Evolutionary conservation across 2,797 vertebrate species (phyloP).

Genomic region (Amphiprion clarkii): DNA sequence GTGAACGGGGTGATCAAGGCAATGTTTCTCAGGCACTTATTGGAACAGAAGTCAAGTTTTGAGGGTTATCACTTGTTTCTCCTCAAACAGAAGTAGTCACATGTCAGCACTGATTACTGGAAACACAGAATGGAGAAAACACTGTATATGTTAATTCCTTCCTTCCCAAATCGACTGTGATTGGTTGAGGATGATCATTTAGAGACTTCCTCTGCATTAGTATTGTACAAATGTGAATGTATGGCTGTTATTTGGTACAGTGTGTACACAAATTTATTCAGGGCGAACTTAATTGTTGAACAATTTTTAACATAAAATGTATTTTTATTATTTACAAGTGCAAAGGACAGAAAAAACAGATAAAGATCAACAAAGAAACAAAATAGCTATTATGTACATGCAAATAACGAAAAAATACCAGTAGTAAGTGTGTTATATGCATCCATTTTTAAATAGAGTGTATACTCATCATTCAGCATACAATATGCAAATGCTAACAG

Average conservation of each 20-base stretch:
- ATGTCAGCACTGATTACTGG: not conserved
- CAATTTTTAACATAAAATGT: no score
- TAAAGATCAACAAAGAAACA: no score
- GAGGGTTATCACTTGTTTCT: conserved; percentile 18
- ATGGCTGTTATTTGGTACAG: no score
- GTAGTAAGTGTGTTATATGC: no score
- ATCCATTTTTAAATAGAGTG: no score
- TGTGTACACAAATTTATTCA: no score
- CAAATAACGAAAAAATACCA: no score
- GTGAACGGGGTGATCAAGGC: conserved; percentile 19
- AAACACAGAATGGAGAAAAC: not conserved
- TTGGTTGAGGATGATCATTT: not conserved
- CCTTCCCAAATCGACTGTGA: not conserved
- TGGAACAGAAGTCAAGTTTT: conserved; percentile 29
- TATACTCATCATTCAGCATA: no score
- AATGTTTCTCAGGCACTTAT: conserved; percentile 28
- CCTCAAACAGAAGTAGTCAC: conserved; percentile 18
- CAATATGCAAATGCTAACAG: no score
- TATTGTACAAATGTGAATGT: not conserved
- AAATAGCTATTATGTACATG: no score
- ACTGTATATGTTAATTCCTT: not conserved
- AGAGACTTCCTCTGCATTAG: not conserved
- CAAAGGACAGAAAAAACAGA: not conserved
- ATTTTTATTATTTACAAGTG: not conserved
- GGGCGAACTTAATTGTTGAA: no score